phyloP scores from a whole-genome alignment of 2,888 invertebrate genomes.

The Chalcis sispes region DNA sequence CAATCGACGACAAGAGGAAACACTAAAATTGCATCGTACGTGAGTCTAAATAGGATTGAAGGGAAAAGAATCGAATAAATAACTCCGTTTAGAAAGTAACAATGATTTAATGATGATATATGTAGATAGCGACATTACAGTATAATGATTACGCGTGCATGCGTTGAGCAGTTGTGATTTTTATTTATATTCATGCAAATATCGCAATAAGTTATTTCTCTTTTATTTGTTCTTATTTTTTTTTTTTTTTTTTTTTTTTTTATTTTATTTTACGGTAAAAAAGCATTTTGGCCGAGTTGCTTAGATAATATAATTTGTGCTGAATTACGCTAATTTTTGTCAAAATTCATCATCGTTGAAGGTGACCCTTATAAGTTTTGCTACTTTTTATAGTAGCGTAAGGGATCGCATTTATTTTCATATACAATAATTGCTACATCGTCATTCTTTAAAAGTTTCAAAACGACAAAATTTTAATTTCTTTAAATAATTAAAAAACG shows the following conservation, averaged over 20 bases:
- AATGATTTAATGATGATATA: constrained; percentile 59
- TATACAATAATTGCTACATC: constrained; percentile 27
- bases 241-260: not conserved
- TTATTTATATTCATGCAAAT: constrained; percentile 47
- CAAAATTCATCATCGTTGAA: constrained; percentile 43
- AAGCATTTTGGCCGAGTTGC: constrained; percentile 52
- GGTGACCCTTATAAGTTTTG: not conserved
- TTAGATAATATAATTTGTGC: constrained; percentile 43
- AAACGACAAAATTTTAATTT: constrained; percentile 17
- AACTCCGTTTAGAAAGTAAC: constrained; percentile 56
- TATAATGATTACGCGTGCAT: constrained; percentile 59
- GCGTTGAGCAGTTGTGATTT: constrained; percentile 48
- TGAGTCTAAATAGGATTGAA: not conserved
- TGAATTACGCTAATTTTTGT: constrained; percentile 42
- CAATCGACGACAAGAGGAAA: not conserved
- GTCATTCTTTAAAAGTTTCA: constrained; percentile 24
- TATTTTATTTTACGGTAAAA: constrained; percentile 53
- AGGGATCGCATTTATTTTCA: constrained; percentile 17
- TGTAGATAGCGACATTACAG: constrained; percentile 60
- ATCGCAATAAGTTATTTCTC: constrained; percentile 47
- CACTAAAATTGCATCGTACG: not conserved
- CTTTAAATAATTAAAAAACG: constrained; percentile 16
- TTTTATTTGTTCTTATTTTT: constrained; percentile 13
- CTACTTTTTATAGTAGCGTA: not conserved
- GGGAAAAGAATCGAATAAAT: constrained; percentile 28